A percentile compares a stretch with the other conserved stretches of the same genome.
Conservation (phyloP, 2,113 vertebrate genomes). For the Oxyruncus cristatus region DNA sequence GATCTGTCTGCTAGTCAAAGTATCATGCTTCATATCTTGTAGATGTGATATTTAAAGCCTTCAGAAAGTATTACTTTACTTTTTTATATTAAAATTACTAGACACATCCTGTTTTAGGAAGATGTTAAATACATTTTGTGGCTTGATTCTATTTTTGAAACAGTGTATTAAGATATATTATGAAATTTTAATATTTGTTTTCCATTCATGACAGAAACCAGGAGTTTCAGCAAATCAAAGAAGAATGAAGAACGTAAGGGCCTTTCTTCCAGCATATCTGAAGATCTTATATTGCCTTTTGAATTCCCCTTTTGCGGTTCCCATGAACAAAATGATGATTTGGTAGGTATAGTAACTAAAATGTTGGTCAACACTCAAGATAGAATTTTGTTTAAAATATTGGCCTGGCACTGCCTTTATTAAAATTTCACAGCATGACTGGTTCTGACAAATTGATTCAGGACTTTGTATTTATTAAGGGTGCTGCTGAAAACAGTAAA, state of each 20-base stretch:
- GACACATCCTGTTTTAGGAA: not conserved
- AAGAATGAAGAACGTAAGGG: conserved; percentile 13
- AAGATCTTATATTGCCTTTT: conserved; percentile 70
- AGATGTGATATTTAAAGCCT: not conserved
- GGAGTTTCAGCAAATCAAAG: not conserved
- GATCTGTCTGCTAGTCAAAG: not conserved
- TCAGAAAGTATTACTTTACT: not conserved
- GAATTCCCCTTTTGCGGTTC: conserved; percentile 68
- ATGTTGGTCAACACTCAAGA: not conserved
- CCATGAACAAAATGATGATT: conserved; percentile 45
- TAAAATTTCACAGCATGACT: not conserved
- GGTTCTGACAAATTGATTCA: not conserved
- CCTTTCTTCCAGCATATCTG: conserved; percentile 26
- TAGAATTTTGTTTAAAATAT: not conserved
- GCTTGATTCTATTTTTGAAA: not conserved
- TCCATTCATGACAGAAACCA: conserved; percentile 6
- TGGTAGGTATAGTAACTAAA: conserved; percentile 73
- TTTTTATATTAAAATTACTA: not conserved
- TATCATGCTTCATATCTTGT: not conserved
- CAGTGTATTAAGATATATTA: not conserved
- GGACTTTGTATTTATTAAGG: not conserved
- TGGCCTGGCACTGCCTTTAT: not conserved
- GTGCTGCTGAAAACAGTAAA: not conserved
- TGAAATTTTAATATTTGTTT: not conserved
- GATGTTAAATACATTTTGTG: not conserved